A percentile compares a stretch with the other conserved stretches of the same genome.
These are phyloP conservation scores for Coendou prehensilis DNA, from an alignment of 2,797 vertebrate genomes.

Conservation along the genomic window DNA sequence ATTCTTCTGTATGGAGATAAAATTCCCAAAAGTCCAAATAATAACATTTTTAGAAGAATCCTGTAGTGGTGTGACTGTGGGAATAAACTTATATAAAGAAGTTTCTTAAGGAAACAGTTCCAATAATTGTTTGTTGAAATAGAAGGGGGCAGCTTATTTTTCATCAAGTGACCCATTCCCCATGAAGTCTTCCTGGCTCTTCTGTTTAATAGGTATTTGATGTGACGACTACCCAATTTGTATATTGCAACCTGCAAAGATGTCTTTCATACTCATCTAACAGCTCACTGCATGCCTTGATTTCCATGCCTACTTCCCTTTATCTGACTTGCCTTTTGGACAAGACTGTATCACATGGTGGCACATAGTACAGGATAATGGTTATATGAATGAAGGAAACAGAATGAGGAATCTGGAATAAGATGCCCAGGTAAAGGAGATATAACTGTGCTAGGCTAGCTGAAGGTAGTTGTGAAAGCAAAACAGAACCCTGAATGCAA, in stretches of 20 bases:
- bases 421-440: background rate
- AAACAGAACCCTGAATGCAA: background rate
- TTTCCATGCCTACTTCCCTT: background rate
- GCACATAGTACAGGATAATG: background rate
- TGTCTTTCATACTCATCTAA: background rate
- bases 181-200: too few relatives aligned
- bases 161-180: background rate
- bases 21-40: background rate
- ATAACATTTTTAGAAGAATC: fast-evolving
- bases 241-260: background rate
- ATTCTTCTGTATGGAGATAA: background rate
- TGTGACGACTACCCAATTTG: background rate
- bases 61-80: background rate
- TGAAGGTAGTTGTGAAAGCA: background rate
- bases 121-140: background rate
- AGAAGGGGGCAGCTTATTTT: background rate
- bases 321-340: background rate
- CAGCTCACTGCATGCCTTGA: background rate
- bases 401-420: background rate
- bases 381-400: background rate
- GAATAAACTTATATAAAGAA: background rate
- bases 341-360: background rate
- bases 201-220: background rate
- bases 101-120: background rate
- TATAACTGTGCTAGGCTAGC: background rate